A percentile compares a stretch with the other conserved stretches of the same genome.
phyloP scores from a whole-genome alignment of 2,888 invertebrate genomes.

The Strigamia maritima region DNA sequence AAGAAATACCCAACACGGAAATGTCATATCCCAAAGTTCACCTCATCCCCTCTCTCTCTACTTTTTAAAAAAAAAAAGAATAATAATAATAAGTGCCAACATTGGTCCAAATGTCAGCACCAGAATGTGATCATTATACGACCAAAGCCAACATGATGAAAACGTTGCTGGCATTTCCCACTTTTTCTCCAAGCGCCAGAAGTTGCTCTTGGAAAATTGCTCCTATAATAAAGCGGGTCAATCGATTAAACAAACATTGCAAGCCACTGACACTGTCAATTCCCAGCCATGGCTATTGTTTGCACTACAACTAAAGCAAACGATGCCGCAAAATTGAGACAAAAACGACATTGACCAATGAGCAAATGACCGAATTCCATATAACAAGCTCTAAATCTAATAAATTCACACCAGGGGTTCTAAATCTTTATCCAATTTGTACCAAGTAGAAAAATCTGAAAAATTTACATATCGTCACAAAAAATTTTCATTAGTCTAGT shows the following conservation, averaged over 20 bases:
- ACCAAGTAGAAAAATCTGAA: too few relatives aligned
- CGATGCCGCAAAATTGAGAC: slow-evolving; percentile 17
- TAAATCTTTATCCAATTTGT: too few relatives aligned
- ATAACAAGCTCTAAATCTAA: background rate
- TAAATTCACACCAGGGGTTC: too few relatives aligned
- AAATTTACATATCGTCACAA: too few relatives aligned
- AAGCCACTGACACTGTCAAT: slow-evolving; percentile 25
- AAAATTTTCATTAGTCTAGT: too few relatives aligned
- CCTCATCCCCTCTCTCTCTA: background rate
- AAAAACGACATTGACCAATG: background rate
- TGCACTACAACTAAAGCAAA: background rate
- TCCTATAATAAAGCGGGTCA: slow-evolving; percentile 24
- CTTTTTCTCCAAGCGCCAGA: background rate
- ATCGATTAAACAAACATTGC: slow-evolving; percentile 27
- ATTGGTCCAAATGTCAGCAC: slow-evolving; percentile 7
- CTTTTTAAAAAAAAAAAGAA: background rate
- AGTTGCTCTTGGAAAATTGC: background rate
- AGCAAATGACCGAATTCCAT: background rate
- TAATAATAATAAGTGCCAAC: background rate
- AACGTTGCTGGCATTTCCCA: slow-evolving; percentile 10
- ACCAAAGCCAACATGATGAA: background rate
- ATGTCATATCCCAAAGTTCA: background rate
- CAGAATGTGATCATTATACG: background rate
- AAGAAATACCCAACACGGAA: background rate
- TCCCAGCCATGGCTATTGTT: background rate